Evolutionary conservation across 2,797 vertebrate species (phyloP).

Genomic region (Muscicapa comitata): DNA sequence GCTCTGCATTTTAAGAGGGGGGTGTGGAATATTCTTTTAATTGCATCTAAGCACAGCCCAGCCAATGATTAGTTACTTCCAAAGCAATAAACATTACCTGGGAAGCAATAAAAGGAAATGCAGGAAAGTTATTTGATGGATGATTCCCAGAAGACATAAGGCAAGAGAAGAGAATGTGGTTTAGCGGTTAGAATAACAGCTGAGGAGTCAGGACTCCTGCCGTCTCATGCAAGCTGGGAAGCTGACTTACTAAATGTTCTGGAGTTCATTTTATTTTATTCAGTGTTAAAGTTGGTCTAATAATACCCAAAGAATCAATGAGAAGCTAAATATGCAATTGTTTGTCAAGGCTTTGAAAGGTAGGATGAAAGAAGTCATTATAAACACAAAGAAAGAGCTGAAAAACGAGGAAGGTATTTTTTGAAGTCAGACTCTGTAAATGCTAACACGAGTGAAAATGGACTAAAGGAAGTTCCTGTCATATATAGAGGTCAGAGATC

Average conservation of each 20-base stretch:
- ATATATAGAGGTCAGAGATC: background rate
- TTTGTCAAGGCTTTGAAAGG: slow-evolving; percentile 4
- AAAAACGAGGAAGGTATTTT: background rate
- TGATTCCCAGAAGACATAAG: slow-evolving; percentile 49
- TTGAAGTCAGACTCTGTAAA: background rate
- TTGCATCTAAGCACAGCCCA: slow-evolving; percentile 50
- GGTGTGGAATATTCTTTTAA: slow-evolving; percentile 59
- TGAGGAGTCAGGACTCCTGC: slow-evolving; percentile 3
- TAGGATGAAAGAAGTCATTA: background rate
- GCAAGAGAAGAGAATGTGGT: slow-evolving; percentile 23
- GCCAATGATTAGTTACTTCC: slow-evolving; percentile 63
- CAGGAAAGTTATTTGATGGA: slow-evolving; percentile 56
- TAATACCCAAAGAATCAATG: background rate
- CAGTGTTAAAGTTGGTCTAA: slow-evolving; percentile 5
- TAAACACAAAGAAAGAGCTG: background rate
- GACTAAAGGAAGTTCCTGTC: background rate
- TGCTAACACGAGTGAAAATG: background rate
- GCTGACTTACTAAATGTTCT: background rate
- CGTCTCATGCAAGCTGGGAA: background rate
- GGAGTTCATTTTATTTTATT: background rate
- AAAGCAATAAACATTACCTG: slow-evolving; percentile 71
- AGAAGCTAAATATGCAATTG: background rate
- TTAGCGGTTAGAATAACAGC: slow-evolving; percentile 45
- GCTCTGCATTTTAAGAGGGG: slow-evolving; percentile 57
- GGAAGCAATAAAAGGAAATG: slow-evolving; percentile 67